A percentile compares a stretch with the other conserved stretches of the same genome.
phyloP scores from a whole-genome alignment of 1,140 invertebrate species.

The Harpegnathos saltator region DNA sequence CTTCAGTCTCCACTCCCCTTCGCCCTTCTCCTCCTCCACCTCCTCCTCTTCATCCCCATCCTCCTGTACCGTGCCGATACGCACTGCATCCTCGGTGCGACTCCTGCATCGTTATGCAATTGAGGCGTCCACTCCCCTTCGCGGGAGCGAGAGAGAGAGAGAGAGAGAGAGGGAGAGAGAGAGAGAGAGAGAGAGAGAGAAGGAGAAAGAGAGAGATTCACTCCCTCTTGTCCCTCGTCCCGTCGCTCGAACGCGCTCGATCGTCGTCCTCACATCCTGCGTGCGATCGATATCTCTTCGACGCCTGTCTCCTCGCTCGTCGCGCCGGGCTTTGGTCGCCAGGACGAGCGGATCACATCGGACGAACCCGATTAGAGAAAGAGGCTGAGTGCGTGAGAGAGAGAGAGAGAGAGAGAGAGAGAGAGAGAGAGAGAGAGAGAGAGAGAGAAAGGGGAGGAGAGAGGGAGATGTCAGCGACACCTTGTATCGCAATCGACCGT shows the following conservation, averaged over 20 bases:
- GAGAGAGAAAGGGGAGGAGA: no score
- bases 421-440: not conserved
- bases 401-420: not conserved
- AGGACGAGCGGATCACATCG: not conserved
- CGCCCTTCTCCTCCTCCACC: constrained; percentile 10
- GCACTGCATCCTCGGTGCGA: constrained; percentile 44
- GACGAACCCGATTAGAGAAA: constrained; percentile 31
- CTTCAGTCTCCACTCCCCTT: constrained; percentile 18
- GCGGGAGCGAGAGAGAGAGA: constrained; percentile 7
- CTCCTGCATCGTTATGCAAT: constrained; percentile 56
- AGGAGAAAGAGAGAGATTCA: constrained; percentile 1
- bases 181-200: constrained; percentile 3
- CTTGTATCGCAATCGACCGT: not conserved
- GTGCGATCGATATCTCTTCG: constrained; percentile 55
- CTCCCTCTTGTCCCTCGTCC: constrained; percentile 59
- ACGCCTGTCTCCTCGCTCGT: constrained; percentile 12
- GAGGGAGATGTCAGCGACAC: not conserved
- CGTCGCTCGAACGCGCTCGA: constrained; percentile 35
- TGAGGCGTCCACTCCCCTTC: constrained; percentile 36
- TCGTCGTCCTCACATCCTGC: constrained; percentile 32
- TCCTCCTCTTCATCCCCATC: constrained; percentile 30
- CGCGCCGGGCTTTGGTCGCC: constrained; percentile 12
- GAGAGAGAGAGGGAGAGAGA: no score
- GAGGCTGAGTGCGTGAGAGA: not conserved
- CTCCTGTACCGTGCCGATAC: constrained; percentile 15